phyloP scores from a whole-genome alignment of 2,113 vertebrate species.

The Anseranas semipalmata region DNA sequence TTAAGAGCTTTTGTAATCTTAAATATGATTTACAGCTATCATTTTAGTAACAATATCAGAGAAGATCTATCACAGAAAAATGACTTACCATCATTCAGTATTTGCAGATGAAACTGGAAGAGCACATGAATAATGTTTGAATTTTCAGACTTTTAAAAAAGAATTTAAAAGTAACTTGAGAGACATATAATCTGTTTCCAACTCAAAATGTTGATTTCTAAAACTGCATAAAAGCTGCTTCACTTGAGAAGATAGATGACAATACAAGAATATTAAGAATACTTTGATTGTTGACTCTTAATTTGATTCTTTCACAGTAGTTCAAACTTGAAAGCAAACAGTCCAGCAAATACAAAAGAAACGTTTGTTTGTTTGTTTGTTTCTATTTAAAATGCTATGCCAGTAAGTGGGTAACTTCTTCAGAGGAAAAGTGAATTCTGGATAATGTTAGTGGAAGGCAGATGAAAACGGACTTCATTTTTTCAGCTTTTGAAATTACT shows the following conservation, averaged over 20 bases:
- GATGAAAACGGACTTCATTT: neutral
- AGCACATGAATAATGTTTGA: neutral
- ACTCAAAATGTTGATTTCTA: constrained; percentile 1
- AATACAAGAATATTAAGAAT: neutral
- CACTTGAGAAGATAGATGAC: neutral
- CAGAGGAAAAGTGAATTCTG: neutral
- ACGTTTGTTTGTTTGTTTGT: neutral
- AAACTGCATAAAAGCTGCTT: neutral
- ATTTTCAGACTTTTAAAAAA: constrained; percentile 6
- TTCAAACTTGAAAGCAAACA: neutral
- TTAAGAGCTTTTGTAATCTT: neutral
- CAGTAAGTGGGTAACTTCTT: neutral
- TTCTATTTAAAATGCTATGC: neutral
- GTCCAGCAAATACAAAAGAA: neutral
- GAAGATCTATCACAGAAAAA: neutral
- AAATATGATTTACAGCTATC: neutral
- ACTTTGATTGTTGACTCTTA: neutral
- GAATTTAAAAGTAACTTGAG: neutral
- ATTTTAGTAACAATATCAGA: neutral
- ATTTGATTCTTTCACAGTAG: neutral
- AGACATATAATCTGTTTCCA: neutral
- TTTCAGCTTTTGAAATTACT: neutral
- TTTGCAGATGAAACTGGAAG: neutral
- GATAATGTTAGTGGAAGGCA: neutral
- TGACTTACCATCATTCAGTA: neutral